phyloP scores from a whole-genome alignment of 1,140 invertebrate genomes.

The Nomia melanderi region DNA sequence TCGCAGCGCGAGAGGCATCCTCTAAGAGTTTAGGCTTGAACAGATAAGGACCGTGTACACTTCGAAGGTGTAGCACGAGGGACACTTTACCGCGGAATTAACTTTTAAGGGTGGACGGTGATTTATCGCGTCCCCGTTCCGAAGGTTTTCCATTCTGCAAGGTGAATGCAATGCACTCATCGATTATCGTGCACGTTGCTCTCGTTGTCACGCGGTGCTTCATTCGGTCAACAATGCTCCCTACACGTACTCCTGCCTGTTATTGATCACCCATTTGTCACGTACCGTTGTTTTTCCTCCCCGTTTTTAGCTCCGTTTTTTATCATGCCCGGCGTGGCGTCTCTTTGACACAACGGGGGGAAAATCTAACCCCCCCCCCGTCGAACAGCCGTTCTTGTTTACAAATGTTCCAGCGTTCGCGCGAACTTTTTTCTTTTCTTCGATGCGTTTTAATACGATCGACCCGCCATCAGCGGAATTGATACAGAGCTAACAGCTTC shows the following conservation, averaged over 20 bases:
- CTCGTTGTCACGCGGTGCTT: constrained; percentile 44
- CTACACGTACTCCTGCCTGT: constrained; percentile 40
- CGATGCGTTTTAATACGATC: too few species aligned
- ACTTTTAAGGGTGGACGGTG: constrained; percentile 67
- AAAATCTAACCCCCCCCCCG: background rate
- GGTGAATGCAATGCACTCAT: constrained; percentile 40
- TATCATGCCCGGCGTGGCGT: background rate
- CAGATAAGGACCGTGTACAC: background rate
- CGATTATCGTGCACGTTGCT: constrained; percentile 45
- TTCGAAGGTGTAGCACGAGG: background rate
- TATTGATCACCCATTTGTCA: constrained; percentile 49
- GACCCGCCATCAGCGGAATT: too few species aligned
- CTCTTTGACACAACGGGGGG: background rate
- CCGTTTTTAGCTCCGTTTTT: constrained; percentile 14
- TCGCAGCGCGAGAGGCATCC: background rate
- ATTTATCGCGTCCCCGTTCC: constrained; percentile 42
- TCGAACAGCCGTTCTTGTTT: background rate
- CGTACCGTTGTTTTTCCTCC: constrained; percentile 11
- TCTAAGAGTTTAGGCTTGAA: background rate
- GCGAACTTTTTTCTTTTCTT: background rate
- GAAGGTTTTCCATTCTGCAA: constrained; percentile 31
- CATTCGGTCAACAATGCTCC: constrained; percentile 47
- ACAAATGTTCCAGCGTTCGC: background rate
- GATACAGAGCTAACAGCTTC: too few species aligned
- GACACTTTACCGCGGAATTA: constrained; percentile 61